These are phyloP conservation scores for Spizella passerina DNA, from an alignment of 2,797 vertebrate species.

Conservation along the genomic window DNA sequence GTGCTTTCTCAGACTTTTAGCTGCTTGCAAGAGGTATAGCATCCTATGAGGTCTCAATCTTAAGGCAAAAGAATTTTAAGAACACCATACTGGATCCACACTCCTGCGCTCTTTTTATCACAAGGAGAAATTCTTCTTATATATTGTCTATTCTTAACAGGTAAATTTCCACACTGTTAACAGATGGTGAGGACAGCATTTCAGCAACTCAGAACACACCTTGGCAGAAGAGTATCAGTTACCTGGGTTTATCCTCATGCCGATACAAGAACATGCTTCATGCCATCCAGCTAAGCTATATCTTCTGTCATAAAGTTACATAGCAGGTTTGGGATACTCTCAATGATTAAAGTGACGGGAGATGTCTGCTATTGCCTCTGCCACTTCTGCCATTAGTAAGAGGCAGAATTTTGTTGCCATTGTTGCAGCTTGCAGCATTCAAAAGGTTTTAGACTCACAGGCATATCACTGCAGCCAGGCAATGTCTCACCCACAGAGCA, in stretches of 20 bases:
- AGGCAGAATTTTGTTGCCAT: neutral
- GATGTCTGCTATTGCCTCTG: neutral
- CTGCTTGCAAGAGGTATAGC: neutral
- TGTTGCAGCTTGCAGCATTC: neutral
- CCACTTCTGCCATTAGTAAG: neutral
- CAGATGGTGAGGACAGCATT: neutral
- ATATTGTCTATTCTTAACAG: neutral
- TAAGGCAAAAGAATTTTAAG: neutral
- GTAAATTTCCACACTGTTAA: neutral
- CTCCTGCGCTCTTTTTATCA: neutral
- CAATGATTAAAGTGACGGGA: neutral
- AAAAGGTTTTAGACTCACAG: neutral
- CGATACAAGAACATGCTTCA: neutral
- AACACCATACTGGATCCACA: neutral
- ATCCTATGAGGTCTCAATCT: neutral
- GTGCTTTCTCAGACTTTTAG: neutral
- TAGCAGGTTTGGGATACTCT: neutral
- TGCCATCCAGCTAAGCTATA: neutral
- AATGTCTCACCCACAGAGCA: accelerated
- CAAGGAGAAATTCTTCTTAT: neutral
- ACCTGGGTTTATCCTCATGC: neutral
- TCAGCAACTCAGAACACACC: neutral
- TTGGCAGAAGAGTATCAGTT: neutral
- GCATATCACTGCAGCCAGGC: neutral
- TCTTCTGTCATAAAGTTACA: neutral